These are phyloP conservation scores for Pseudobourletiella spinata DNA, from an alignment of 1,140 invertebrate genomes.

Conservation along the genomic window DNA sequence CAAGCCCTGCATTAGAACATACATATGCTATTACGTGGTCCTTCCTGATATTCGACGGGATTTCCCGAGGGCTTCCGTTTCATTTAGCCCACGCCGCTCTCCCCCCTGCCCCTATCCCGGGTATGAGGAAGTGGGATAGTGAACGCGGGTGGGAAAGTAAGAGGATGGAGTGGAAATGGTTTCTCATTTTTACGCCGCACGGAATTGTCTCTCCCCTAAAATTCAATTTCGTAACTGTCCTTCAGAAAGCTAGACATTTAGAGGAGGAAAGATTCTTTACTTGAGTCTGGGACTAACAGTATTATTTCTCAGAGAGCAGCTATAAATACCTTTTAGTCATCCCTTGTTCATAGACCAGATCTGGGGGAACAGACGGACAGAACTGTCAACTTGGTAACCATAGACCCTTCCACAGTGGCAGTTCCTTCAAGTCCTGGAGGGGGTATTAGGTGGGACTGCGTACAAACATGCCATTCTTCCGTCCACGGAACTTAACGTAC, in stretches of 20 bases:
- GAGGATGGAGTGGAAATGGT: conserved; percentile 14
- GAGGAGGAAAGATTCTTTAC: background rate
- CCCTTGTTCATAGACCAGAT: background rate
- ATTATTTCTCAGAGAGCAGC: background rate
- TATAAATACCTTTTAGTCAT: background rate
- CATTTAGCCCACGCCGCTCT: conserved; percentile 12
- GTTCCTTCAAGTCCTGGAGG: no score
- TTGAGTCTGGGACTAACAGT: background rate
- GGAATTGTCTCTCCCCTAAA: conserved; percentile 13
- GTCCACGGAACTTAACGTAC: no score
- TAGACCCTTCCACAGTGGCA: background rate
- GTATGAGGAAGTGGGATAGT: background rate
- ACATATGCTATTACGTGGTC: no score
- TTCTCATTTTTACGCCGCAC: conserved; percentile 20
- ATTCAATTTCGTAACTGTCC: conserved; percentile 24
- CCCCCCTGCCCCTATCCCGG: background rate
- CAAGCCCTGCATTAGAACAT: no score
- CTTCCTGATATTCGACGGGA: conserved; percentile 17
- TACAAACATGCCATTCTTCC: no score
- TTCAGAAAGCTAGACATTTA: conserved; percentile 3
- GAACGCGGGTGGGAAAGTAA: background rate
- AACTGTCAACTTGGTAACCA: background rate
- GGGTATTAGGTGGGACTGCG: no score
- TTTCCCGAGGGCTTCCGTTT: conserved; percentile 24
- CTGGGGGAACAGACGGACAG: no score